Evolutionary conservation across 2,888 invertebrate species (phyloP), one percentile per base, ranked within the genome.

Genomic region (Synanthedon tipuliformis): DNA sequence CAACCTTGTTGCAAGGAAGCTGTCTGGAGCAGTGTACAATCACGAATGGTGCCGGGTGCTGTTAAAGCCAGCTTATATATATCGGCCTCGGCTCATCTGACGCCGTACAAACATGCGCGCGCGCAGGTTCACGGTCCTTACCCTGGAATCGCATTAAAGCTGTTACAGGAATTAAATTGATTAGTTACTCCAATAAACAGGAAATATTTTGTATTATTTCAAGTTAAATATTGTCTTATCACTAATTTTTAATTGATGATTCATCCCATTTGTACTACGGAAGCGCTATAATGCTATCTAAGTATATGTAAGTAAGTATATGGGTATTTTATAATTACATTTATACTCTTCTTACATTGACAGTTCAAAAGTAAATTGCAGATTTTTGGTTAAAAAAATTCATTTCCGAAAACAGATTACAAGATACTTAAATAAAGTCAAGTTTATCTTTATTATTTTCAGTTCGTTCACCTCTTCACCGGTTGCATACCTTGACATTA

Each of bases 31-130:
- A 50, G 75, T 68, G 69, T 73, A 73, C 75, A 78, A 75, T 81
- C 76, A 78, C 81, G 82, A 87, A 83, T 86, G 86, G 74, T 83
- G 80, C 72, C 81, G 79, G 81, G 78, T 80, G 78, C 69, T 75
- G 78, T 68, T 67, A 69, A 66, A 70, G 71, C 63, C 67, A 69
- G 71, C 71, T 85, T 87, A 82, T 86, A 34, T 34, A 87, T 85
- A 86, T 78, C 79, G 84, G 84, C 86, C 86, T 87, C 86, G 86
- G 73, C 73, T 79, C 82, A 81, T 83, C 84, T 80, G 80, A 74
- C 78, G 69, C 70, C 78, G 69, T 64, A 75, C 73, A 73, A 73
- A 76, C 74, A 71, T 66, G 68, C 65, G 75, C 75, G 62, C 52
- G 56, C 55, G 71, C 74, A 65, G 79, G 86, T 86, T 87, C 86